Base-by-base conservation (phyloP, 2,888 invertebrate species). In the Rapana venosa region DNA sequence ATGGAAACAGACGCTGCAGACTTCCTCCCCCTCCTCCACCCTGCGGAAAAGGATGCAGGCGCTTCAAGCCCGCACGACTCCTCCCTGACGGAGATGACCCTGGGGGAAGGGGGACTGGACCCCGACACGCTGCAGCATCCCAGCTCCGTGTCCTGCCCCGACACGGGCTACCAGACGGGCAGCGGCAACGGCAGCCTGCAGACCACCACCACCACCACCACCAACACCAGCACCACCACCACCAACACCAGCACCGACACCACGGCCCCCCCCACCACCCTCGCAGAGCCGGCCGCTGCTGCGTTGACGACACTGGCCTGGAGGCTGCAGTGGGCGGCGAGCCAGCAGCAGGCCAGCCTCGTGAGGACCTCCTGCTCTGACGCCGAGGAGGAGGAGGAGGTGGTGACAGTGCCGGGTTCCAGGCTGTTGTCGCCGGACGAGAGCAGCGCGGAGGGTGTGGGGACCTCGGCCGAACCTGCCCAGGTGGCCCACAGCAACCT, bases 131-230 rank as follows among this genome's bases (percentile, higher is more conserved):
- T 91, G 70, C 92, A 90, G 35, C 91, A 91, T 87, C 93, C 92
- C 13, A 92, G 92, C 91, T 92, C 92, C 17, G 70, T 36, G n/a
- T 92, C 94, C 91, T 94, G 92, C 92, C 95, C 95, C 90, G 95
- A 95, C 90, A 95, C 95, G 58, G 95, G 95, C 26, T 95, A 95
- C 91, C 94, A 95, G 90, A 95, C 95, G 61, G 93, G 94, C 36
- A 87, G 87, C 47, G 88, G 83, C 13, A 88, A 81, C 26, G 93
- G 94, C 66, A 95, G 94, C 91, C 92, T 95, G 47, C 95, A 95
- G 90, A 94, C 95, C 92, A 94, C 92, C n/a, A n/a, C 92, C 94
- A 91, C 56, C 94, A 94, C 32, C 92, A 93, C n/a, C 93, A 93
- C 35, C 88, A 8, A 11, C 32, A 70, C 30, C 15, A 35, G 30